Conservation (phyloP, 1,140 invertebrate genomes). For the Calycopis cecrops region DNA sequence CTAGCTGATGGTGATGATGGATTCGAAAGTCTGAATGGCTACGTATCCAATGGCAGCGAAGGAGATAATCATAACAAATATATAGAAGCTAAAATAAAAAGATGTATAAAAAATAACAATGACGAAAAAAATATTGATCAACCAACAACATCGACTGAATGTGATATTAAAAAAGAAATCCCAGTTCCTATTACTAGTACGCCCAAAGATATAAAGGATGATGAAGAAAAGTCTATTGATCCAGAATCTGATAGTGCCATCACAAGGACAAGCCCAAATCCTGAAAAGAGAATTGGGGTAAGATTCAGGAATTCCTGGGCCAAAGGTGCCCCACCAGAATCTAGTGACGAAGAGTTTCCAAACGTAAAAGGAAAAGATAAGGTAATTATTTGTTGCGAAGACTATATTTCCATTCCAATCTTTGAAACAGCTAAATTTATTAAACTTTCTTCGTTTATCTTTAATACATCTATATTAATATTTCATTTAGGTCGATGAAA, state of each 20-base stretch:
- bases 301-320: conserved; percentile 61
- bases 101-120: conserved; percentile 25
- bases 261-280: conserved; percentile 42
- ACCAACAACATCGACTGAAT: conserved; percentile 18
- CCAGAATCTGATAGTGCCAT: conserved; percentile 52
- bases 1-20: conserved; percentile 84
- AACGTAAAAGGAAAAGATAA: conserved; percentile 52
- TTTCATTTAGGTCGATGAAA: conserved; percentile 10
- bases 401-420: conserved; percentile 9
- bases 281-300: conserved; percentile 49
- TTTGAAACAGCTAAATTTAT: conserved; percentile 14
- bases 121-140: conserved; percentile 20
- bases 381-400: conserved; percentile 32
- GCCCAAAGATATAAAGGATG: conserved; percentile 41
- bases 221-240: conserved; percentile 55
- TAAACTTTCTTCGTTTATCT: conserved; percentile 13
- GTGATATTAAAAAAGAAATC: conserved; percentile 13
- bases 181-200: background rate
- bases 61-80: conserved; percentile 42
- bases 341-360: conserved; percentile 53
- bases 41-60: conserved; percentile 82
- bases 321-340: conserved; percentile 48
- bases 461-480: conserved; percentile 12
- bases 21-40: conserved; percentile 90
- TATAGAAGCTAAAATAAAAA: conserved; percentile 26